phyloP scores from a whole-genome alignment of 2,113 vertebrate genomes.

The Paramormyrops kingsleyae region DNA sequence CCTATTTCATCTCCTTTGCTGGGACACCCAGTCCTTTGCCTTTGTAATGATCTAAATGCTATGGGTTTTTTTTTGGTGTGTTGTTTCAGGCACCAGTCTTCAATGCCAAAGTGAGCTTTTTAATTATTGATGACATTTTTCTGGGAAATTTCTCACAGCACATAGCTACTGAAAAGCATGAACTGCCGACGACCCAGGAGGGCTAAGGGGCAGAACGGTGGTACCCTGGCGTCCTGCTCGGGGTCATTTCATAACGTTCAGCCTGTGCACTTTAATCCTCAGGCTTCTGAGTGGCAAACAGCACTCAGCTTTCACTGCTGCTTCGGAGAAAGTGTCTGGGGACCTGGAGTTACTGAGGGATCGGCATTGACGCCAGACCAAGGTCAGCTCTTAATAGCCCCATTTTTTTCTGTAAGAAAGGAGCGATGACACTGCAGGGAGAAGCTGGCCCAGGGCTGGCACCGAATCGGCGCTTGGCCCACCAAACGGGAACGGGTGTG shows the following conservation, averaged over 20 bases:
- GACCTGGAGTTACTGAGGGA: background rate
- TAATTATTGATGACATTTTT: background rate
- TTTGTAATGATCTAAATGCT: background rate
- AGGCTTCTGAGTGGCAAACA: background rate
- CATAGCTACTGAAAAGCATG: background rate
- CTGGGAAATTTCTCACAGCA: background rate
- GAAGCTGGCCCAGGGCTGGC: background rate
- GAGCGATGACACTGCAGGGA: background rate
- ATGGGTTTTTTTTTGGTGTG: background rate
- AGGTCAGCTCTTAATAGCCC: background rate
- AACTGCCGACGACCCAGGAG: background rate
- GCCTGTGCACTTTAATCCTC: background rate
- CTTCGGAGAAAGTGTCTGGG: background rate
- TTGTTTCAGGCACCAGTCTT: background rate
- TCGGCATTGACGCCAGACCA: background rate
- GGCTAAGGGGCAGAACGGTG: background rate
- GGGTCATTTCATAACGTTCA: background rate
- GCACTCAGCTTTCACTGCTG: background rate
- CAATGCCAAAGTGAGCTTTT: background rate
- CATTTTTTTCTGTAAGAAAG: background rate
- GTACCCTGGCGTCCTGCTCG: background rate
- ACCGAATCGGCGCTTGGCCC: background rate
- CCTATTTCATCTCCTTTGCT: background rate
- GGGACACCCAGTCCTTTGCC: background rate
- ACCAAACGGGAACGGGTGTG: background rate